A percentile compares a stretch with the other conserved stretches of the same genome.
These are phyloP conservation scores for Bambusicola thoracicus DNA, from an alignment of 2,113 vertebrate species.

Conservation along the genomic window DNA sequence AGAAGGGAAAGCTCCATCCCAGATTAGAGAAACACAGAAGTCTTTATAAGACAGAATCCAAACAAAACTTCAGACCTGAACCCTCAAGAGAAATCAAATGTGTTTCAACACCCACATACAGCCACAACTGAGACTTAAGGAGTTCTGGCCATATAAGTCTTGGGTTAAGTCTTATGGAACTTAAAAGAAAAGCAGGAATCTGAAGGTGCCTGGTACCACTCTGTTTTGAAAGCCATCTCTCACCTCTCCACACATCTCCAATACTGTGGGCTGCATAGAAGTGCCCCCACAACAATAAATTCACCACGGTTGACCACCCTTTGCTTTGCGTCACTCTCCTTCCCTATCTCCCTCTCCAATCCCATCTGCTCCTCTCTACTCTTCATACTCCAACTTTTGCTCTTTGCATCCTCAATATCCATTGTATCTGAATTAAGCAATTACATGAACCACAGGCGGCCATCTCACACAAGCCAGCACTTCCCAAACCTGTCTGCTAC, in stretches of 20 bases:
- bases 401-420: neutral
- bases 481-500: neutral
- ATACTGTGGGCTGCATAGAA: fast-evolving
- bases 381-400: neutral
- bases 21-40: neutral
- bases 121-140: neutral
- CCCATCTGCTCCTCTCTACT: neutral
- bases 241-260: neutral
- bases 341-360: neutral
- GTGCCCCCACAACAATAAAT: neutral
- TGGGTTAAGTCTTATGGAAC: neutral
- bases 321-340: neutral
- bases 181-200: neutral
- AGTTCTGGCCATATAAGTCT: neutral
- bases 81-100: neutral
- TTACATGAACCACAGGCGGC: neutral
- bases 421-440: neutral
- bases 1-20: neutral
- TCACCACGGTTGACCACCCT: neutral
- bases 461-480: neutral
- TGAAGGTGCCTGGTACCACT: neutral
- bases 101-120: neutral
- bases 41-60: neutral
- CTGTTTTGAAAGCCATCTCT: neutral
- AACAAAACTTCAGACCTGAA: neutral